Conservation (phyloP, 2,113 vertebrate genomes). For the Cricetomys ansorgei region DNA sequence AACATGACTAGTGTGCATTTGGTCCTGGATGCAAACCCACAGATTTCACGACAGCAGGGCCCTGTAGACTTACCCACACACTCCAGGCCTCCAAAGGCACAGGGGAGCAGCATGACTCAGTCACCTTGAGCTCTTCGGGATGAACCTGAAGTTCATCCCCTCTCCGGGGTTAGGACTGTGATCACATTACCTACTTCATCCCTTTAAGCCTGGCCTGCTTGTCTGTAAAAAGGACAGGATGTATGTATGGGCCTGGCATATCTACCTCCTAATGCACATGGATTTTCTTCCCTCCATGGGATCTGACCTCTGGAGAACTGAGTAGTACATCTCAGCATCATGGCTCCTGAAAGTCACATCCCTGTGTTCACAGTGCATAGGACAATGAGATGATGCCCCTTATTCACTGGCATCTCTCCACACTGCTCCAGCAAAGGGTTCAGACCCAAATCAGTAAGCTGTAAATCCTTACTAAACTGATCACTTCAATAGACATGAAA, state of each 20-base stretch:
- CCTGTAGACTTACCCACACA: not conserved
- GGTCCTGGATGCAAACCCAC: not conserved
- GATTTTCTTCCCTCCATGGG: not conserved
- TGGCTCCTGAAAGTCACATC: not conserved
- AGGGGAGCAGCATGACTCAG: not conserved
- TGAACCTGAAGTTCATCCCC: not conserved
- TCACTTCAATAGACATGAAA: constrained; percentile 12
- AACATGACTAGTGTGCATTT: not conserved
- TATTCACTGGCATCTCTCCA: not conserved
- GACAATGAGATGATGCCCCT: not conserved
- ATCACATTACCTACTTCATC: not conserved
- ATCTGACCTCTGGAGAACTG: not conserved
- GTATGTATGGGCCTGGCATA: not conserved
- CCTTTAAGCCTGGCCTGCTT: not conserved
- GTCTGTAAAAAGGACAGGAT: not conserved
- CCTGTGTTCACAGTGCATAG: too few relatives aligned
- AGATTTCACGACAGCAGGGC: too few relatives aligned
- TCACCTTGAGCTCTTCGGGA: not conserved
- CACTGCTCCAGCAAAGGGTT: not conserved
- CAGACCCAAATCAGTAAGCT: not conserved
- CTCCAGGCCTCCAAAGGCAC: not conserved
- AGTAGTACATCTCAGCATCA: not conserved
- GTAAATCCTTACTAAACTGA: not conserved
- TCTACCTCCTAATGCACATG: not conserved
- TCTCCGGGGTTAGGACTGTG: fast-evolving